Base-by-base conservation (phyloP, 2,888 invertebrate species). In the Autographa pulchrina region DNA sequence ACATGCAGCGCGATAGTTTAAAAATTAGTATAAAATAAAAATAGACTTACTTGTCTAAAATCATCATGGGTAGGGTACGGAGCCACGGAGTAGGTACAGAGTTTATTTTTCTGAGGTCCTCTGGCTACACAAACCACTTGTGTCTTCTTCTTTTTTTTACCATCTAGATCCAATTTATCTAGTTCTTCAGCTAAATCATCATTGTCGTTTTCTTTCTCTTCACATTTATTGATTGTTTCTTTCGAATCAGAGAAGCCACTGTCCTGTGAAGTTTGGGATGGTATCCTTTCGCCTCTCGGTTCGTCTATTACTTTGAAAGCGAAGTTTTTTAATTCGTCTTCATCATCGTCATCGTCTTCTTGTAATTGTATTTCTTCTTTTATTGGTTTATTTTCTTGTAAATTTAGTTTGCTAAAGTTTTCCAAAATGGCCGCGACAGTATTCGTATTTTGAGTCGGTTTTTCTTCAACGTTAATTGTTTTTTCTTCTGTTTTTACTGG, bases 241-340 rank as follows among this genome's bases (percentile, higher is more conserved):
- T 87, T 89, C 0, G 78, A 72, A 2, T 94, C 94, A 0, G 90
- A 84, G 38, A 88, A 94, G 0, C 95, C 95, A 35, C 95, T 95
- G 80, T 95, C 95, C 56, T 91, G 88, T 0, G 95, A 95, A 0
- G 91, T 89, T 6, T 94, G 92, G 0, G 94, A 94, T 16, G 91
- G 85, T 1, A 90, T 90, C 52, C 93, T 89, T 2, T 85, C 85
- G 3, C 80, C 81, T 68, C 83, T 75, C 0, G 91, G 88, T 2
- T 91, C 91, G 52, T 91, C 86, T 8, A 94, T 87, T 0, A 88
- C 74, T 84, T 90, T 91, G 56, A 85, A 86, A 0, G 90, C 83
- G 70, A 94, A 94, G 61, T 92, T 89, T 0, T 86, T 80, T 0
- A 91, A 74, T 80, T 93, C 93, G 25, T 93, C 88, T 0, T 89